Evolutionary conservation across 2,797 vertebrate species (phyloP).

Genomic region (Sebastes kiyomatsui): DNA sequence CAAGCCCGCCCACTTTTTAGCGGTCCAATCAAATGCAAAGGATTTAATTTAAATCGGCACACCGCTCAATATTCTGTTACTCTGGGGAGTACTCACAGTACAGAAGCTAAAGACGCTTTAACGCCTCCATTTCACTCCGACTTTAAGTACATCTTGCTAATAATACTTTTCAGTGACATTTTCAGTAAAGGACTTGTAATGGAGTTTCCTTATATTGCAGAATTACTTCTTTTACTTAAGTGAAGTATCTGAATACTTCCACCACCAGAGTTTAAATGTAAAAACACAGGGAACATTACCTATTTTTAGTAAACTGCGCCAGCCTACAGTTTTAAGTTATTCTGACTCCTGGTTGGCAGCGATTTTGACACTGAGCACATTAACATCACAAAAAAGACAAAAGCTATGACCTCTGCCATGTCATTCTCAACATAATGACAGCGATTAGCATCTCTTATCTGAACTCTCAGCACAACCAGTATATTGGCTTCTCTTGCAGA

Average conservation of each 20-base stretch:
- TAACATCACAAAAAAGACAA: neutral
- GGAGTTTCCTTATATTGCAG: neutral
- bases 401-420: conserved; percentile 5
- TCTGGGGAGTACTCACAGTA: no score
- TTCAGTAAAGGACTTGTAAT: neutral
- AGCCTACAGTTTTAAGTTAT: neutral
- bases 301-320: neutral
- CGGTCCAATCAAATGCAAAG: no score
- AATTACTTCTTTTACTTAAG: no score
- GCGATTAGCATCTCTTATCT: conserved; percentile 8
- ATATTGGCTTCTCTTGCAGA: neutral
- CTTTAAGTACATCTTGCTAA: neutral
- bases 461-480: neutral
- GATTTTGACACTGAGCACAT: neutral
- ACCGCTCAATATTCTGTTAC: no score
- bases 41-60: no score
- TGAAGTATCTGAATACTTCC: neutral
- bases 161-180: no score
- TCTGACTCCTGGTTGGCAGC: neutral
- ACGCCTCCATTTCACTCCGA: no score
- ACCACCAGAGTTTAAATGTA: neutral
- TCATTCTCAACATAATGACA: conserved; percentile 8
- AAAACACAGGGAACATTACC: neutral
- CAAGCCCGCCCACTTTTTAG: no score
- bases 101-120: no score